phyloP scores from a whole-genome alignment of 2,113 vertebrate species.

The Columbina picui region DNA sequence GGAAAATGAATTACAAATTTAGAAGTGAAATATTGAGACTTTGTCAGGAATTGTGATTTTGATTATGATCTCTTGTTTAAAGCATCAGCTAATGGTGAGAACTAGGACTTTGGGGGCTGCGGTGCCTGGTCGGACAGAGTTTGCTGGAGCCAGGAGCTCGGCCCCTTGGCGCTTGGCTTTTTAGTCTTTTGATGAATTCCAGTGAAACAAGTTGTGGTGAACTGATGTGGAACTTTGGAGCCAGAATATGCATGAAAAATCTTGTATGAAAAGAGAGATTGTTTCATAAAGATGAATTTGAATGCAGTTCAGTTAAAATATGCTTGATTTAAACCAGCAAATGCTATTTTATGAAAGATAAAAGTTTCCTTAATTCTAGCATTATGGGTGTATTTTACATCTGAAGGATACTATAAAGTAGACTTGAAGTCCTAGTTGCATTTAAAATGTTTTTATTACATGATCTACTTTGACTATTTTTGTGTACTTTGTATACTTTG shows the following conservation, averaged over 20 bases:
- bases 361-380: slow-evolving; percentile 51
- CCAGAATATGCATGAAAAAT: slow-evolving; percentile 56
- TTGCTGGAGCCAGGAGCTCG: neutral
- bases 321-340: slow-evolving; percentile 58
- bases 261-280: slow-evolving; percentile 51
- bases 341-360: slow-evolving; percentile 53
- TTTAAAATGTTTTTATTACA: neutral
- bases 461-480: neutral
- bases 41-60: neutral
- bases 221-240: slow-evolving; percentile 44
- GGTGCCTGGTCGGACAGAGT: neutral
- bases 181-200: slow-evolving; percentile 50
- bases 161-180: slow-evolving; percentile 31
- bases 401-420: neutral
- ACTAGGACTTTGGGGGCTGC: neutral
- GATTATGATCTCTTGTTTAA: neutral
- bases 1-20: slow-evolving; percentile 44
- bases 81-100: neutral
- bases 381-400: slow-evolving; percentile 43
- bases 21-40: slow-evolving; percentile 13
- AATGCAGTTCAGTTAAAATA: slow-evolving; percentile 59
- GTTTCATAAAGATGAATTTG: slow-evolving; percentile 55
- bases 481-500: no score
- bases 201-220: slow-evolving; percentile 72
- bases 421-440: neutral